Percentiles rank a stretch among this genome's conserved stretches.
Conservation (phyloP, 2,888 invertebrate species). For the Pardosa pseudoannulata region DNA sequence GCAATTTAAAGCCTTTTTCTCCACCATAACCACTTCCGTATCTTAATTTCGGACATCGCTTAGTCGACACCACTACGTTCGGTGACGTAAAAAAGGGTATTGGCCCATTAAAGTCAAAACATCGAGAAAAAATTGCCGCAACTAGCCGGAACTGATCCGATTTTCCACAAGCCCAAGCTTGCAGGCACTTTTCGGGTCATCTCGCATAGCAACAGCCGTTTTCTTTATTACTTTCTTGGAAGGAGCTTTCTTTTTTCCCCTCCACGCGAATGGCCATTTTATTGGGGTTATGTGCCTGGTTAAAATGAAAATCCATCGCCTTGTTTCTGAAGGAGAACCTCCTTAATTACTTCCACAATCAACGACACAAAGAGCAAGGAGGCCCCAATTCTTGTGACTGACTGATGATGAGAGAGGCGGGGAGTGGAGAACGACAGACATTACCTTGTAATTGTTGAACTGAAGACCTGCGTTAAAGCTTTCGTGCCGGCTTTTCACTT, state of each 20-base stretch:
- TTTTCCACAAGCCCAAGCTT: no score
- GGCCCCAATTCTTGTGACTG: neutral
- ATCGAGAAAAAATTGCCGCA: no score
- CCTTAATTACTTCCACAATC: neutral
- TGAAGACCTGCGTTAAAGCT: conserved; percentile 11
- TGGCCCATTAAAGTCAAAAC: no score
- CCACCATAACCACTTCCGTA: no score
- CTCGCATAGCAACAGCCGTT: neutral
- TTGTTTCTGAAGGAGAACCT: no score
- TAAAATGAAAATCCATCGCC: neutral
- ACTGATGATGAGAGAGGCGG: neutral
- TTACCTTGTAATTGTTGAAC: conserved; percentile 55
- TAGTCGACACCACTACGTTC: no score
- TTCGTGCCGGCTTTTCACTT: conserved; percentile 37
- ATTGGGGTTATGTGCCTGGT: neutral
- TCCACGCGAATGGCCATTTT: neutral
- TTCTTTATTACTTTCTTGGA: neutral
- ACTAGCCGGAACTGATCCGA: no score
- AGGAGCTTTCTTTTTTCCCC: neutral
- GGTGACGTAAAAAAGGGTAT: no score
- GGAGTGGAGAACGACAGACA: neutral
- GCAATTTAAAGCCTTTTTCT: no score
- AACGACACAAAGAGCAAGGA: neutral
- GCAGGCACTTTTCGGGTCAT: neutral
- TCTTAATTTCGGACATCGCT: no score